Base-by-base conservation (phyloP, 2,888 invertebrate genomes). In the Fragum sueziense region DNA sequence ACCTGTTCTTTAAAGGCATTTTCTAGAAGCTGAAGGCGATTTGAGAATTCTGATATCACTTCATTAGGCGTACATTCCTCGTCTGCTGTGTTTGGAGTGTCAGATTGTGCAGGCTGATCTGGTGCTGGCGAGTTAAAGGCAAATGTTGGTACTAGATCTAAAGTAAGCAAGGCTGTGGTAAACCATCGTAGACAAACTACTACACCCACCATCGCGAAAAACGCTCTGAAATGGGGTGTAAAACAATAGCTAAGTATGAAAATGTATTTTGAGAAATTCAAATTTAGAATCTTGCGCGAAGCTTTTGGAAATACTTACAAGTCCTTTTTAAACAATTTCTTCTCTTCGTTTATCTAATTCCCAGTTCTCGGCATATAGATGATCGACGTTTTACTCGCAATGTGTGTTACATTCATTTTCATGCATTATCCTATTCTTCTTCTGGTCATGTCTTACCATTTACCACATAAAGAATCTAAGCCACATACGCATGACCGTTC, bases 1-100 rank as follows among this genome's bases (percentile, higher is more conserved):
- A 88, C 88, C 76, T 91, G 90, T 67, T 91, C 90, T 54, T 90
- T 90, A 81, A 90, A 90, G 1, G 90, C 89, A 77, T 88, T 85
- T 80, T 91, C 91, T 34, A 90, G 80, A 9, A 88, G 77, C 14
- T 88, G 88, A 17, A 91, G 83, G 14, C 89, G 84, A 68, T 89
- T 87, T 70, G 88, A 82, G 41, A 91, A 71, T 65, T 90, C 90
- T 22, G 88, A 85, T 70, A 90, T 82, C 34, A 88, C 87, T 71
- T 77, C 71, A 74, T 61, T 82, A 69, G 77, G 78, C 4, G 74
- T 74, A 67, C 87, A 87, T 14, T 82, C 79, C 34, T 77, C 74
- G 2, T 22, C 57, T 22, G 20, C 57, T 33, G 51, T 74, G 41
- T 27, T 73, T 54, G 29, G 81, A 76, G 31, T 74, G 52, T 33